A percentile compares a stretch with the other conserved stretches of the same genome.
Evolutionary conservation across 2,797 vertebrate species (phyloP).

Genomic region (Erethizon dorsatum): DNA sequence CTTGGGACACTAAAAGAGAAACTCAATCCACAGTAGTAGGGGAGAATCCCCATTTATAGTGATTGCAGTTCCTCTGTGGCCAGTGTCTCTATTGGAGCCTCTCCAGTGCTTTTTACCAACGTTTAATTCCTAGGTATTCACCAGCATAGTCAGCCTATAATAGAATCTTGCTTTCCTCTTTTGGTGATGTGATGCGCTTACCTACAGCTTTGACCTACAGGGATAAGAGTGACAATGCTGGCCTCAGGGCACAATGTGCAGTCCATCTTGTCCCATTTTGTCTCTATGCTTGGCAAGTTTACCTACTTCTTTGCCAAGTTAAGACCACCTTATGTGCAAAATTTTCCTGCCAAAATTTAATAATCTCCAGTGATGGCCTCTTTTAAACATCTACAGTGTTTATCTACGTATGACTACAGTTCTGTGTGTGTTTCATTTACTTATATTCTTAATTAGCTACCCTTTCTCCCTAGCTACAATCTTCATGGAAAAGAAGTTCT

Average conservation of each 20-base stretch:
- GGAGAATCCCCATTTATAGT: not conserved
- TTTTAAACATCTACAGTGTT: not conserved
- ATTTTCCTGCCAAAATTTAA: not conserved
- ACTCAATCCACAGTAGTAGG: not conserved
- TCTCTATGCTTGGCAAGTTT: not conserved
- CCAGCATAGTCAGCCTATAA: not conserved
- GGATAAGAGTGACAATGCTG: not conserved
- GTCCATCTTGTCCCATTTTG: not conserved
- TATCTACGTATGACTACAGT: not conserved
- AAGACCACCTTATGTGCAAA: not conserved
- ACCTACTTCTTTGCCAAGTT: not conserved
- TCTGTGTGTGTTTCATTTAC: not conserved
- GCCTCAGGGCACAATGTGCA: fast-evolving
- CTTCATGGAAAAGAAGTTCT: not conserved
- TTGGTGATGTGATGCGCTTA: not conserved
- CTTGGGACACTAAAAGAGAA: not conserved
- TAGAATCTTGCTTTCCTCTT: not conserved
- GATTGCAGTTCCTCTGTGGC: not conserved
- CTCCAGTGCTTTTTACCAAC: not conserved
- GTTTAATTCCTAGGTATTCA: not conserved
- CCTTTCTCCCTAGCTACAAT: not conserved
- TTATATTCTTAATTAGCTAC: not conserved
- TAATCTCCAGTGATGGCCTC: not conserved
- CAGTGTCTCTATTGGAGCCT: not conserved
- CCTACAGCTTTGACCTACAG: not conserved